Conservation (phyloP, 2,797 vertebrate species). For the Morelia viridis region DNA sequence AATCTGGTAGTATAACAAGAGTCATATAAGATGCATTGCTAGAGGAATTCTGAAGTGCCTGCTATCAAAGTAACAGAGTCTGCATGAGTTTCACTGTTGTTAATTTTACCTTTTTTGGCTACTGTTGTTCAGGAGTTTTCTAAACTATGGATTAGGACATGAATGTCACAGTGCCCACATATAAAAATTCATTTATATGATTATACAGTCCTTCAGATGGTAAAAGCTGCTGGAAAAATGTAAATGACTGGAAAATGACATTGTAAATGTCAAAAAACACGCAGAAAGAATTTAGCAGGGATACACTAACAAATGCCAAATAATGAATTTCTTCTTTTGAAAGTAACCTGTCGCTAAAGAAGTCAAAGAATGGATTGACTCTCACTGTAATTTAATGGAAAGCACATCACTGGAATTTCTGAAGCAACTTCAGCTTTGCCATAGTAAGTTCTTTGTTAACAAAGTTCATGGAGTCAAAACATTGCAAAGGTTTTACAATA, state of each 20-base stretch:
- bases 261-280: constrained; percentile 56
- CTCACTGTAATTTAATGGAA: constrained; percentile 20
- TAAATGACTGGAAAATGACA: constrained; percentile 7
- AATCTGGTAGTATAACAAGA: background rate
- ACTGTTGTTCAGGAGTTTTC: background rate
- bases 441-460: constrained; percentile 5
- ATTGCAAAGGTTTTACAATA: background rate
- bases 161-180: constrained; percentile 18
- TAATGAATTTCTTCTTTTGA: constrained; percentile 25
- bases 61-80: background rate
- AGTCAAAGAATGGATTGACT: constrained; percentile 13
- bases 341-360: constrained; percentile 27
- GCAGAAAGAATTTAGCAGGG: constrained; percentile 41
- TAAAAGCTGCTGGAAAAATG: constrained; percentile 22
- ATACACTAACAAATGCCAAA: constrained; percentile 41
- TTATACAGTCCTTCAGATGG: constrained; percentile 2
- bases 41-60: background rate
- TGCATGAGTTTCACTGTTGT: background rate
- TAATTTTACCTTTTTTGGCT: background rate
- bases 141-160: constrained; percentile 20
- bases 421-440: constrained; percentile 19
- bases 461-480: background rate
- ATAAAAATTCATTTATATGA: constrained; percentile 40
- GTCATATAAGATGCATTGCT: no score
- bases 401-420: constrained; percentile 5